Evolutionary conservation across 2,113 vertebrate genomes (phyloP).

Genomic region (Sakesphorus luctuosus): DNA sequence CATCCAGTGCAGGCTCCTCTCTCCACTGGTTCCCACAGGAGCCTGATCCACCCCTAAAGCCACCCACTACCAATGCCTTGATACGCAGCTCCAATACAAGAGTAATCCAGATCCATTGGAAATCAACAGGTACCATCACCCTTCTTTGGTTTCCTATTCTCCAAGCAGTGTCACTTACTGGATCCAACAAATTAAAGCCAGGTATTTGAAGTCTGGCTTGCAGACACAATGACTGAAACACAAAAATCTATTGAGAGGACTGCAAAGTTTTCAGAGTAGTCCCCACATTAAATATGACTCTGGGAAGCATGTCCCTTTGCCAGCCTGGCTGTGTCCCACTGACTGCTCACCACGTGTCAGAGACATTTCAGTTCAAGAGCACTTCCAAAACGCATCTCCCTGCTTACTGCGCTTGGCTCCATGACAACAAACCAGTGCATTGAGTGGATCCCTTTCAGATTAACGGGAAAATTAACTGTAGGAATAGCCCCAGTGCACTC

Average conservation of each 20-base stretch:
- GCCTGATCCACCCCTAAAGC: not conserved
- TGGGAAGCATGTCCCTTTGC: not conserved
- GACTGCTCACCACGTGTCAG: not conserved
- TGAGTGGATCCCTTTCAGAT: not conserved
- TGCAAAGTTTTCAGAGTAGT: not conserved
- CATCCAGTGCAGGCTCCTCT: not conserved
- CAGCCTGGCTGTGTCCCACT: not conserved
- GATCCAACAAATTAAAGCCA: not conserved
- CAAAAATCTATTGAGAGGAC: not conserved
- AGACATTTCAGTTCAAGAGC: not conserved
- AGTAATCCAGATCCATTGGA: not conserved
- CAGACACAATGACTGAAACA: not conserved
- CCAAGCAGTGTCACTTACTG: not conserved
- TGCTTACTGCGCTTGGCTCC: not conserved
- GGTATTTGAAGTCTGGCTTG: not conserved
- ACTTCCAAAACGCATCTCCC: not conserved
- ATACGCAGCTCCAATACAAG: not conserved
- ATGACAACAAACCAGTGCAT: accelerated
- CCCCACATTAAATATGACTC: not conserved
- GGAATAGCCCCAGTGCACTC: not conserved
- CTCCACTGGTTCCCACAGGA: not conserved
- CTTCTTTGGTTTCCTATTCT: not conserved
- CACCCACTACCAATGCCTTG: not conserved
- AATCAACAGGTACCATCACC: accelerated
- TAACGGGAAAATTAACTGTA: not conserved